Evolutionary conservation across 2,797 vertebrate species (phyloP).

Genomic region (Cossypha caffra): DNA sequence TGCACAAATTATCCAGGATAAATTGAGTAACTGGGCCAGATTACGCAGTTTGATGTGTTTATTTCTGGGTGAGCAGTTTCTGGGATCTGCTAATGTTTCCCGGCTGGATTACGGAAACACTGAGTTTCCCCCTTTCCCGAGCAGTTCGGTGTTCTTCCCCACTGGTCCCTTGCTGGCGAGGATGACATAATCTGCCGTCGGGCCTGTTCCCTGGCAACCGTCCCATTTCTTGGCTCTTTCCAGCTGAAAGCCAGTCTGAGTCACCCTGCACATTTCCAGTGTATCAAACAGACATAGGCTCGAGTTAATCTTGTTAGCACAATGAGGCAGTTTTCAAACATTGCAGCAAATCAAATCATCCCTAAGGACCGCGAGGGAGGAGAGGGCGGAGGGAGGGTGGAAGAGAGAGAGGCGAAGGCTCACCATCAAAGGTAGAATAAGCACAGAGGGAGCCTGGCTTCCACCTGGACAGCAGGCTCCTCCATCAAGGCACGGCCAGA

Average conservation of each 20-base stretch:
- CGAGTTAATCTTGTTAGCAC: slow-evolving; percentile 89
- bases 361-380: slow-evolving; percentile 79
- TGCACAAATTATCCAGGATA: neutral
- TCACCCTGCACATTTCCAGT: slow-evolving; percentile 85
- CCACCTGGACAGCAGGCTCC: neutral
- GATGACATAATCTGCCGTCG: slow-evolving; percentile 75
- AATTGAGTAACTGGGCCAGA: neutral
- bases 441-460: neutral
- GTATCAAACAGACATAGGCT: slow-evolving; percentile 85
- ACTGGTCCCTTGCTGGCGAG: slow-evolving; percentile 59
- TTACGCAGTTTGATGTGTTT: neutral
- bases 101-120: neutral
- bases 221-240: slow-evolving; percentile 78
- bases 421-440: slow-evolving; percentile 54
- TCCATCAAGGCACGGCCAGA: neutral
- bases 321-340: slow-evolving; percentile 90
- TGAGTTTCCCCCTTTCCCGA: neutral
- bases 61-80: neutral
- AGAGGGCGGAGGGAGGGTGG: neutral
- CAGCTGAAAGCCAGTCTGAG: slow-evolving; percentile 81
- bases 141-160: neutral
- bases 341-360: slow-evolving; percentile 90
- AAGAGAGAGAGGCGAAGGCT: neutral
- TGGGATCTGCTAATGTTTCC: neutral
- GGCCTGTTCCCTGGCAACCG: slow-evolving; percentile 86